phyloP scores from a whole-genome alignment of 2,113 vertebrate genomes.

The Aythya baeri region DNA sequence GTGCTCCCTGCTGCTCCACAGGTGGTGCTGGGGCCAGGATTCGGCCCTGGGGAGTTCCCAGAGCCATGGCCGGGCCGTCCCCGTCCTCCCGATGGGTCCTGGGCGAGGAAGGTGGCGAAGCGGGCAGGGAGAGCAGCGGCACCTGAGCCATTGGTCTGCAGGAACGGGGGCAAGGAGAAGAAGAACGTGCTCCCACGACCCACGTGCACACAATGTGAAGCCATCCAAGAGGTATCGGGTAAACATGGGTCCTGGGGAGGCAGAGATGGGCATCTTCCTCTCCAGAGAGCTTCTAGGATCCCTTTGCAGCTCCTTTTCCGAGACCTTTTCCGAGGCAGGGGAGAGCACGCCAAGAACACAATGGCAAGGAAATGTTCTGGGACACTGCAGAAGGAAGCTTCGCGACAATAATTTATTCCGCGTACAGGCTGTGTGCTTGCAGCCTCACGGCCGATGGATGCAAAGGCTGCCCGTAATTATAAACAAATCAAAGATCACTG shows the following conservation, averaged over 20 bases:
- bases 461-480: background rate
- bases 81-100: background rate
- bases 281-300: background rate
- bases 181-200: accelerated
- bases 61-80: background rate
- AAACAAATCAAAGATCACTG: background rate
- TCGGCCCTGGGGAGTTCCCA: background rate
- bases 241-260: background rate
- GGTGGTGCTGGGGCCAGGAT: background rate
- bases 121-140: background rate
- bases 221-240: background rate
- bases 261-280: background rate
- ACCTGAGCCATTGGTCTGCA: background rate
- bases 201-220: accelerated
- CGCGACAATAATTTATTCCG: background rate
- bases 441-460: accelerated
- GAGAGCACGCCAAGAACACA: background rate
- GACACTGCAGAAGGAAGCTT: background rate
- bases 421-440: background rate
- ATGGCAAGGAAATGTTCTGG: background rate
- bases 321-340: background rate
- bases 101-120: background rate
- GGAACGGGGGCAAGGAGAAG: background rate
- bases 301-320: background rate
- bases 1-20: background rate